Conservation (phyloP, 2,888 invertebrate species). For the Nephrotoma appendiculata region DNA sequence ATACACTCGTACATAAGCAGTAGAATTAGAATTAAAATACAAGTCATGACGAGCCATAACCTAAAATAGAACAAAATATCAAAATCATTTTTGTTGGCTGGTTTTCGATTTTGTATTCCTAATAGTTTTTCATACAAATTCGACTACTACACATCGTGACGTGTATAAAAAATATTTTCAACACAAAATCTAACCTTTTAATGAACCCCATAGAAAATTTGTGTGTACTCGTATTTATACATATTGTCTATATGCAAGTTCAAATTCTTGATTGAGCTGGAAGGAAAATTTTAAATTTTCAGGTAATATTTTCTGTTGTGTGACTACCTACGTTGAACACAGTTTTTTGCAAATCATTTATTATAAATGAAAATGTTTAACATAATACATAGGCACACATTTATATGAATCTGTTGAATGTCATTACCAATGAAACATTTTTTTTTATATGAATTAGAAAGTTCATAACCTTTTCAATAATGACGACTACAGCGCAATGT, state of each 20-base stretch:
- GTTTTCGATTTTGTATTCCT: neutral
- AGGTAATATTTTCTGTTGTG: neutral
- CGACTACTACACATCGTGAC: neutral
- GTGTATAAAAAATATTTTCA: neutral
- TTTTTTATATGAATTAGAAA: neutral
- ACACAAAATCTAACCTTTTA: neutral
- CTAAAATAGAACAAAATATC: neutral
- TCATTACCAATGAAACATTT: neutral
- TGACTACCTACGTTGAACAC: neutral
- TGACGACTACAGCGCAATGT: neutral
- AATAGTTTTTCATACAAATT: neutral
- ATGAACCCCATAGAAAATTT: neutral
- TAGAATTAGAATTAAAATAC: neutral
- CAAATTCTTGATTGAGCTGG: neutral
- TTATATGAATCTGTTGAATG: neutral
- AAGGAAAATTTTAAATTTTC: neutral
- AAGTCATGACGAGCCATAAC: neutral
- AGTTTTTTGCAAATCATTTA: neutral
- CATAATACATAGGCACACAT: neutral
- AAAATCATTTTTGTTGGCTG: neutral
- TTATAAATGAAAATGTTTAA: neutral
- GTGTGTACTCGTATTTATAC: neutral
- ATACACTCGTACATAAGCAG: neutral
- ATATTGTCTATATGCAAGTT: neutral
- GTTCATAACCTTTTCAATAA: neutral